These are phyloP conservation scores for Sesia bembeciformis DNA, from an alignment of 2,888 invertebrate genomes.

Conservation along the genomic window DNA sequence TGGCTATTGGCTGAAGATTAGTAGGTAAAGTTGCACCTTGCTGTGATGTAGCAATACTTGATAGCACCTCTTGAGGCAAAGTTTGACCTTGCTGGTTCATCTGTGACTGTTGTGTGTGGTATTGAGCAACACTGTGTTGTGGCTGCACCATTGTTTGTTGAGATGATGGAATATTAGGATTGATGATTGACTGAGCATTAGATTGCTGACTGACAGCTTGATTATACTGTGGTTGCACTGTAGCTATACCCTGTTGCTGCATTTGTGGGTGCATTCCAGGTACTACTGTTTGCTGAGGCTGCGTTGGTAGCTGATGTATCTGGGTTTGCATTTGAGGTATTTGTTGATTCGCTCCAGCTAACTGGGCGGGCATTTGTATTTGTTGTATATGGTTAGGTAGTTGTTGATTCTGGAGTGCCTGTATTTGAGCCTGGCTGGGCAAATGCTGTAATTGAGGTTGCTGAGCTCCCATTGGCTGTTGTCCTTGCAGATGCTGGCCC, in stretches of 20 bases:
- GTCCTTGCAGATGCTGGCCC: constrained; percentile 62
- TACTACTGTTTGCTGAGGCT: constrained; percentile 67
- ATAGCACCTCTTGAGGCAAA: constrained; percentile 63
- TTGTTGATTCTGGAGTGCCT: constrained; percentile 70
- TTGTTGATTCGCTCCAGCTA: constrained; percentile 59
- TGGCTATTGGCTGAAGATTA: constrained; percentile 60
- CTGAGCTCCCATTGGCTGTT: constrained; percentile 58
- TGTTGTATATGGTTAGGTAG: constrained; percentile 72
- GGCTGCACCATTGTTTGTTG: constrained; percentile 67
- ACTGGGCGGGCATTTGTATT: constrained; percentile 64
- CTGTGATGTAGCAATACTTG: constrained; percentile 65
- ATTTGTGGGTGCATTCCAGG: constrained; percentile 67
- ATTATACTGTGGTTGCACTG: constrained; percentile 69
- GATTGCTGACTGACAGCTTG: constrained; percentile 67
- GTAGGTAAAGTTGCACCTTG: constrained; percentile 63
- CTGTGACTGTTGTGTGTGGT: constrained; percentile 64
- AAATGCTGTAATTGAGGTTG: constrained; percentile 68
- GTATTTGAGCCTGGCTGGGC: constrained; percentile 67
- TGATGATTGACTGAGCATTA: constrained; percentile 61
- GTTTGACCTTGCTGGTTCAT: constrained; percentile 68
- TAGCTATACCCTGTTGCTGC: constrained; percentile 62
- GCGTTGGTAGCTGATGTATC: constrained; percentile 65
- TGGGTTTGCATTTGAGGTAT: constrained; percentile 70
- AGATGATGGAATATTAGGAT: constrained; percentile 54
- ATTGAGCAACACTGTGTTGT: constrained; percentile 66